A percentile compares a stretch with the other conserved stretches of the same genome.
Evolutionary conservation across 2,888 invertebrate species (phyloP).

Genomic region (Polyploca ridens): DNA sequence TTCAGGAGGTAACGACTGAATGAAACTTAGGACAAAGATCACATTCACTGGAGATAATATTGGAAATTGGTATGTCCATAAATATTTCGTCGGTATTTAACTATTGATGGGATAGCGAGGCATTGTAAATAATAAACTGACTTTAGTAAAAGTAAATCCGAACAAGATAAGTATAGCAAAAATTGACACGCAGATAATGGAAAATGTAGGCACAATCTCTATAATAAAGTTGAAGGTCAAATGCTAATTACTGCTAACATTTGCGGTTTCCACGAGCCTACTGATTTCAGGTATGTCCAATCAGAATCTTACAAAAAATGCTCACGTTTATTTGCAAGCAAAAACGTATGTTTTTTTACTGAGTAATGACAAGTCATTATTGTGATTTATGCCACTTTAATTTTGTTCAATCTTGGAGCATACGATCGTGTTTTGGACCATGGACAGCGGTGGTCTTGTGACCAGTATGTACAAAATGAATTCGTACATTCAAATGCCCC

Average conservation of each 20-base stretch:
- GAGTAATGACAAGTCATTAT: background rate
- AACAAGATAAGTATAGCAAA: background rate
- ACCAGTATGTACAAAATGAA: too few relatives aligned
- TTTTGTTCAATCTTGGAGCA: background rate
- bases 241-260: conserved; percentile 5
- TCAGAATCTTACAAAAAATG: background rate
- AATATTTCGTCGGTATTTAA: too few relatives aligned
- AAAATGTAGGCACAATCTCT: conserved; percentile 4
- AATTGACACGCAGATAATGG: conserved; percentile 8
- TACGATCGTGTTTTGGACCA: background rate
- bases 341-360: background rate
- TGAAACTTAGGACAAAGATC: too few relatives aligned
- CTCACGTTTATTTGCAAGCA: background rate
- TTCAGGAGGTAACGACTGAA: too few relatives aligned
- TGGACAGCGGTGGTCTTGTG: background rate
- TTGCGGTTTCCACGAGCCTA: background rate
- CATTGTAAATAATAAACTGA: background rate
- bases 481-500: too few relatives aligned
- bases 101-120: too few relatives aligned
- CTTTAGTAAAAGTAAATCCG: background rate
- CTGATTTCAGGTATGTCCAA: background rate
- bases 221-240: conserved; percentile 10
- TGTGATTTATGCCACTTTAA: conserved; percentile 1
- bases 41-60: too few relatives aligned
- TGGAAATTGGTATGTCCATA: too few relatives aligned